Evolutionary conservation across 2,888 invertebrate species (phyloP).

Genomic region (Drosophila mimetica): DNA sequence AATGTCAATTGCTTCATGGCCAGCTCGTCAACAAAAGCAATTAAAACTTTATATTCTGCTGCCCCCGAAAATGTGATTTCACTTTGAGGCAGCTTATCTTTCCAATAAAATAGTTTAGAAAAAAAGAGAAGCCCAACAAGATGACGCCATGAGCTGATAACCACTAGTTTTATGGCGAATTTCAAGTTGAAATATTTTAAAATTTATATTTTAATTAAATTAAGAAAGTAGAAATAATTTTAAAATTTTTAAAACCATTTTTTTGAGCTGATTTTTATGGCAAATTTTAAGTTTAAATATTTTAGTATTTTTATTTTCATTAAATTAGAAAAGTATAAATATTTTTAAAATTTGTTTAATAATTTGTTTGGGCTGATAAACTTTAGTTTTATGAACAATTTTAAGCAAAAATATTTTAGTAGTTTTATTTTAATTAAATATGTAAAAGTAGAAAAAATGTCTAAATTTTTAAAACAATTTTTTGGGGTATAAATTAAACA

Average conservation of each 20-base stretch:
- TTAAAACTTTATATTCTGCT: conserved; percentile 24
- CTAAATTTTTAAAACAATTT: too few relatives aligned
- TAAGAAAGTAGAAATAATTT: too few relatives aligned
- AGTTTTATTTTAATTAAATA: not conserved
- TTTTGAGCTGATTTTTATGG: not conserved
- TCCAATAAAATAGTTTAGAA: not conserved
- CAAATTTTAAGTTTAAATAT: not conserved
- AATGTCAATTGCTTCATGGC: conserved; percentile 47
- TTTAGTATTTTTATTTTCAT: not conserved
- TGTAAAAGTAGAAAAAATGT: too few relatives aligned
- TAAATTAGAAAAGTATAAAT: too few relatives aligned
- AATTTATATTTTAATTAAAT: not conserved
- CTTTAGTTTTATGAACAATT: not conserved
- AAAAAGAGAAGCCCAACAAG: not conserved
- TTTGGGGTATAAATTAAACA: too few relatives aligned
- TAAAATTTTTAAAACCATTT: too few relatives aligned
- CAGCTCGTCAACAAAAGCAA: conserved; percentile 31
- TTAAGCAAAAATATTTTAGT: not conserved
- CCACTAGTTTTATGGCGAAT: not conserved
- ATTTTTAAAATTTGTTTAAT: too few relatives aligned
- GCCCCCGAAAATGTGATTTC: conserved; percentile 6
- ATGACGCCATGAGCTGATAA: not conserved
- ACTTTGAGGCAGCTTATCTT: conserved; percentile 21
- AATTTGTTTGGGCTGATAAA: not conserved
- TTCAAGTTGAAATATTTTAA: not conserved